A percentile compares a stretch with the other conserved stretches of the same genome.
These are phyloP conservation scores for Grammomys surdaster DNA, from an alignment of 2,113 vertebrate genomes.

Conservation along the genomic window DNA sequence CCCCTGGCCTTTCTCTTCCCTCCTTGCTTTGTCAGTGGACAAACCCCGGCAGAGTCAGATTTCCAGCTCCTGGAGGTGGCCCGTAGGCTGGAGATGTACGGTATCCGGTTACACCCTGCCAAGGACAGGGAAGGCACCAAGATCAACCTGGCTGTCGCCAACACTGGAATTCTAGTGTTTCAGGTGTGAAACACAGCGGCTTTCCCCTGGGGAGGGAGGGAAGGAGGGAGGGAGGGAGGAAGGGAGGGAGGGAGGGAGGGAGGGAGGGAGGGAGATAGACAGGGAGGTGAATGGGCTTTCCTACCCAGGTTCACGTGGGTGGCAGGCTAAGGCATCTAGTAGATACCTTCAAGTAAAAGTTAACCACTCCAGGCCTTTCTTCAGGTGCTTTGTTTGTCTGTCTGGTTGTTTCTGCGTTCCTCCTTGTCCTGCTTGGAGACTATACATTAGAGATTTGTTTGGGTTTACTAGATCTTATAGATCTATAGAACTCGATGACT, in stretches of 20 bases:
- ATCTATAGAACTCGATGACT: not conserved
- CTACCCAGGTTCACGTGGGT: not conserved
- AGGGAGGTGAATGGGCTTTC: too few species aligned
- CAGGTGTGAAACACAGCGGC: conserved; percentile 89
- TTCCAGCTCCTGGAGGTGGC: conserved; percentile 97
- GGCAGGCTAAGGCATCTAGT: not conserved
- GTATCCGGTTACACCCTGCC: conserved; percentile 95
- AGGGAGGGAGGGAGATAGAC: too few species aligned
- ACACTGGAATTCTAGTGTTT: conserved; percentile 97
- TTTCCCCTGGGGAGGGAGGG: not conserved
- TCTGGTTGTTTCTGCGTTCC: not conserved
- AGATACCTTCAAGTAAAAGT: not conserved
- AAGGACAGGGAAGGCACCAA: conserved; percentile 97
- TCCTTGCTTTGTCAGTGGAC: conserved; percentile 90
- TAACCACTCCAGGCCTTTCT: not conserved
- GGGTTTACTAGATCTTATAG: not conserved
- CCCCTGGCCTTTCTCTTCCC: conserved; percentile 71
- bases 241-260: too few species aligned
- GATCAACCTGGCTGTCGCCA: conserved; percentile 95
- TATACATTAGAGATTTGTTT: not conserved
- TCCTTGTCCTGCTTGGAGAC: not conserved
- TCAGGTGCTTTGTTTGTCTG: not conserved
- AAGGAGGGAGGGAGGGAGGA: too few species aligned
- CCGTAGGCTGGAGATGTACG: conserved; percentile 96
- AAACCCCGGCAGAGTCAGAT: conserved; percentile 97